Base-by-base conservation (phyloP, 2,888 invertebrate species). In the Eilema griseolum region DNA sequence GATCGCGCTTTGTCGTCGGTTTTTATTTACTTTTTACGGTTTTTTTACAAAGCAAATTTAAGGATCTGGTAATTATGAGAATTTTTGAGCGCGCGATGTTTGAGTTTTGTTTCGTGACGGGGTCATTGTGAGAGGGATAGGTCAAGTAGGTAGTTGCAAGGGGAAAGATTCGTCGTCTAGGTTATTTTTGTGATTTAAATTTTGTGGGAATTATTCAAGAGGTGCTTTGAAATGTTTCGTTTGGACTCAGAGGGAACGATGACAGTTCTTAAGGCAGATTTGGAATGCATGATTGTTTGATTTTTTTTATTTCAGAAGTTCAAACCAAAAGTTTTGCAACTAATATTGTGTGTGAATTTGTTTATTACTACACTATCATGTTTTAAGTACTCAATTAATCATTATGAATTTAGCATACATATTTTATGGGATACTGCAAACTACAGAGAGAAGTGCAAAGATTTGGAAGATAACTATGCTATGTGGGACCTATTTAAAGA, bases 1-100 rank as follows among this genome's bases (percentile, higher is more conserved):
- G 83, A 87, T 85, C 84, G 78, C 74, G 85, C 86, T 88, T 86
- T 87, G 88, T 88, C 84, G 83, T 81, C 79, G 72, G 73, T 74
- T 83, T 75, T 74, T 80, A 81, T 81, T 83, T 83, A 76, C 81
- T 83, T 79, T 78, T 81, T 75, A 57, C 68, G 75, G 73, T 80
- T 80, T 72, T 52, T 72, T 75, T 77, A 65, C 77, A 78, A 81
- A 80, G 81, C 78, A 77, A 79, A 82, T 82, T 84, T 82, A 83
- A 80, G 82, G 80, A 78, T 75, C 70, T 69, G 31, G 77, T 83
- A 77, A 79, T 82, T 82, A 82, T 76, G 70, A 81, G 72, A 69
- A 41, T 78, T 82, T 78, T 78, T 71, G 64, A 70, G 69, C 63
- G 67, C 46, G 67, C 66, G 26, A 66, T 71, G 68, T 79, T 83